Base-by-base conservation (phyloP, 2,888 invertebrate species). In the Thecophora atra region DNA sequence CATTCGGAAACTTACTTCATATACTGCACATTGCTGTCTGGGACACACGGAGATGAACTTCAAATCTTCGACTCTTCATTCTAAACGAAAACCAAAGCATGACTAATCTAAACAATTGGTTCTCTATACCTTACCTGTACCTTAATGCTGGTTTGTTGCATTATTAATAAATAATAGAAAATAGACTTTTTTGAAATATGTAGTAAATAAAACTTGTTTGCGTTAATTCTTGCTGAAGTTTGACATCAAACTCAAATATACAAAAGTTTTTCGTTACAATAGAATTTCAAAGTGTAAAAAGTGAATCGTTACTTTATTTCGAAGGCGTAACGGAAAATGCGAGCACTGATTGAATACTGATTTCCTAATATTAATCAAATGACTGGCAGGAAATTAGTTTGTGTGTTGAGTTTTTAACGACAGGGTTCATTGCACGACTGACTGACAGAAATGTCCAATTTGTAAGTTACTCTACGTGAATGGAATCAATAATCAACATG, bases 21-120 rank as follows among this genome's bases (percentile, higher is more conserved):
- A 60, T 76, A 78, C 71, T 78, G 76, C 0, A 76, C 67, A 58
- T 74, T 77, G 67, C 76, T 74, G 37, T 76, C 76, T 44, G 70
- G 21, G 8, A 70, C 70, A 54, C 77, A 77, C 30, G 76, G 74
- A 72, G 68, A 74, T 6, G 63, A 71, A 0, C 77, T 78, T 15
- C 76, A 76, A 51, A 76, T 73, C 54, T 70, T 72, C 13, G 78
- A 77, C 21, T 77, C 76, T 56, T 76, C 73, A 24, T 72, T 76
- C 77, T 78, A 51, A 0, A 70, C 65, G 47, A 42, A 73, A 73
- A 69, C 62, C 71, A 73, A 30, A 30, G 5, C 4, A 30, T 30
- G 8, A 4, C 4, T 30, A 30, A 30, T 30, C 8, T 30, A n/a
- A n/a, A n/a, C n/a, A n/a, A n/a, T n/a, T n/a, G n/a, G n/a, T n/a